Evolutionary conservation across 1,140 invertebrate genomes (phyloP), one percentile per base, ranked within the genome.

Genomic region (Zaprionus camerounensis): DNA sequence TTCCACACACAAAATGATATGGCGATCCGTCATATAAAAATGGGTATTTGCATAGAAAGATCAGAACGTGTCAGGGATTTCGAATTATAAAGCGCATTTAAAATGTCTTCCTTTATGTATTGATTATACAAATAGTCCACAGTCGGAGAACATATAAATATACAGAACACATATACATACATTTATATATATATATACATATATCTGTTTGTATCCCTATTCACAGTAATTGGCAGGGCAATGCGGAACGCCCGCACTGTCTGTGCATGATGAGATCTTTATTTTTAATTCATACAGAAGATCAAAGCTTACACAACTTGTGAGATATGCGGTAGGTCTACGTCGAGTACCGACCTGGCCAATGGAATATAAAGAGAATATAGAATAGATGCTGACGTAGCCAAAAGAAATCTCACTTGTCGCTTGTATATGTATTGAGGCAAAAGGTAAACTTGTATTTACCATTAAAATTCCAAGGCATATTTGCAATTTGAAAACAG

Each of bases 381-480:
- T 11, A 34, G 31, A 34, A 11, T 11, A 34, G 31, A 34, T 34
- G 31, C 31, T 34, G 9, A 34, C 31, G 31, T 34, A 34, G 9
- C 17, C 28, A 15, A 51, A 59, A 59, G 62, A 55, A 24, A 59
- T 64, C 38, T 20, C 15, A 2, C 26, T 49, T 46, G 13, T 46
- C 17, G 26, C 20, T 58, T 11, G 11, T 66, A 56, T 49, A 56
- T 59, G 58, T 68, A 58, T 13, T 38, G 4, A 38, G 36, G 36
- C 36, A 44, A 9, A 9, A 9, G 6, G 20, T 24, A 51, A 65
- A 61, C 24, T 41, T 44, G 41, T 0, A 58, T 36, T 53, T 46
- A 68, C 70, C 38, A 85, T 90, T 90, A 90, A 90, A 84, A 90
- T 90, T 82, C 85, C 85, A 38, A 91, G 70, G 86, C 82, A 90